Conservation (phyloP, 2,113 vertebrate species). For the Antechinus flavipes region DNA sequence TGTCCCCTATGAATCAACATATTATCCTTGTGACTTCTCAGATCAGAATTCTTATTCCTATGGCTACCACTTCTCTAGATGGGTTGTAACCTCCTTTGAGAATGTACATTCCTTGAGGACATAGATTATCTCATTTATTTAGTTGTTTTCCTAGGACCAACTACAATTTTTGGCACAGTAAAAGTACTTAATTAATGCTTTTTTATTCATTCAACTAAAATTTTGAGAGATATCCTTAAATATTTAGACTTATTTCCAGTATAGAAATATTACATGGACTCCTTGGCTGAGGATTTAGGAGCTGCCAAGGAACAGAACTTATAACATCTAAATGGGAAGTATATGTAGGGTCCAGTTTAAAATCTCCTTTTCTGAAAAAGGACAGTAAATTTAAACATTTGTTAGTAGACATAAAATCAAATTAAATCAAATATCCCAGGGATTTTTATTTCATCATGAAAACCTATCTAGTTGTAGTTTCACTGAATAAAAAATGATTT, state of each 20-base stretch:
- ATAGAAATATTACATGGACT: neutral
- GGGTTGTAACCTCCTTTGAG: neutral
- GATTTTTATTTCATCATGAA: slow-evolving; percentile 35
- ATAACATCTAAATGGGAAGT: slow-evolving; percentile 40
- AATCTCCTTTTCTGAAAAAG: neutral
- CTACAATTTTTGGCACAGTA: neutral
- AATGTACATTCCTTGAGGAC: neutral
- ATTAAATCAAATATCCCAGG: slow-evolving; percentile 21
- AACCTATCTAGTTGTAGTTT: slow-evolving; percentile 15
- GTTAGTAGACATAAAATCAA: slow-evolving; percentile 1
- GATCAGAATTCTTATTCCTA: neutral
- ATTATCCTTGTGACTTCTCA: neutral
- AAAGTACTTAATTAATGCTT: neutral
- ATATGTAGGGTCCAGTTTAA: neutral
- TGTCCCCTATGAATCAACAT: neutral
- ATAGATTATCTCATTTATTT: neutral
- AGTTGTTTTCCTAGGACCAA: neutral
- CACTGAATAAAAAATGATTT: slow-evolving; percentile 34
- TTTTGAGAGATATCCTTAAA: neutral
- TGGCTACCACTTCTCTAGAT: neutral
- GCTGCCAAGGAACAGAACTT: neutral
- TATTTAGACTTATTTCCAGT: neutral
- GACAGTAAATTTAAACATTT: slow-evolving; percentile 28
- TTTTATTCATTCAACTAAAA: neutral
- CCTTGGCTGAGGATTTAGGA: slow-evolving; percentile 21